Conservation (phyloP, 2,113 vertebrate genomes). For the Cavia porcellus region DNA sequence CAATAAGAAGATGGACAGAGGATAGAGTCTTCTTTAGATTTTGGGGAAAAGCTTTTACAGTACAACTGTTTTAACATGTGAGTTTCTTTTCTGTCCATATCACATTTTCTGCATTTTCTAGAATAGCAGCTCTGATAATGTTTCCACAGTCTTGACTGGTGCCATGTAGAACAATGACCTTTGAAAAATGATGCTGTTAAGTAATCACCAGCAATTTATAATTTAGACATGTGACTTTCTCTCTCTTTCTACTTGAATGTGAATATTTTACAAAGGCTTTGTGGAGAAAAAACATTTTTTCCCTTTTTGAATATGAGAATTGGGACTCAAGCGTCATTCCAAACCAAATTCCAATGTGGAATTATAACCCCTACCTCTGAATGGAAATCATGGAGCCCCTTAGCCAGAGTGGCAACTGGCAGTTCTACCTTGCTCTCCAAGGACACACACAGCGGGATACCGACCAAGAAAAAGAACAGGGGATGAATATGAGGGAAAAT, state of each 20-base stretch:
- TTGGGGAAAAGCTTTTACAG: neutral
- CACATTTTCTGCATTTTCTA: neutral
- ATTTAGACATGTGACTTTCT: conserved; percentile 45
- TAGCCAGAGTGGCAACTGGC: conserved; percentile 80
- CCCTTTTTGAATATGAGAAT: conserved; percentile 56
- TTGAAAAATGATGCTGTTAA: conserved; percentile 13
- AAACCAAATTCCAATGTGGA: conserved; percentile 82
- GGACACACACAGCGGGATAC: conserved; percentile 62
- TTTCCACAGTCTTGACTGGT: neutral
- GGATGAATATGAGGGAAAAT: conserved; percentile 61
- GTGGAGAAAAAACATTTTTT: conserved; percentile 22
- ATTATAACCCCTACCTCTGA: conserved; percentile 74
- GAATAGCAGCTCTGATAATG: neutral
- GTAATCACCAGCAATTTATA: conserved; percentile 14
- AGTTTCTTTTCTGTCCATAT: neutral
- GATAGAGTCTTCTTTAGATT: neutral
- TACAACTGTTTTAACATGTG: neutral
- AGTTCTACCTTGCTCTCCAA: conserved; percentile 64
- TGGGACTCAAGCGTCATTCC: conserved; percentile 70
- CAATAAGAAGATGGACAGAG: neutral
- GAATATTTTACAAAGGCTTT: conserved; percentile 45
- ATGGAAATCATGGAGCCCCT: conserved; percentile 73
- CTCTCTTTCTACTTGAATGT: conserved; percentile 57
- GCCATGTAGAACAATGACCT: conserved; percentile 9
- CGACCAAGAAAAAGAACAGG: conserved; percentile 81